Evolutionary conservation across 2,888 invertebrate species (phyloP).

Genomic region (Heliconius cydno): DNA sequence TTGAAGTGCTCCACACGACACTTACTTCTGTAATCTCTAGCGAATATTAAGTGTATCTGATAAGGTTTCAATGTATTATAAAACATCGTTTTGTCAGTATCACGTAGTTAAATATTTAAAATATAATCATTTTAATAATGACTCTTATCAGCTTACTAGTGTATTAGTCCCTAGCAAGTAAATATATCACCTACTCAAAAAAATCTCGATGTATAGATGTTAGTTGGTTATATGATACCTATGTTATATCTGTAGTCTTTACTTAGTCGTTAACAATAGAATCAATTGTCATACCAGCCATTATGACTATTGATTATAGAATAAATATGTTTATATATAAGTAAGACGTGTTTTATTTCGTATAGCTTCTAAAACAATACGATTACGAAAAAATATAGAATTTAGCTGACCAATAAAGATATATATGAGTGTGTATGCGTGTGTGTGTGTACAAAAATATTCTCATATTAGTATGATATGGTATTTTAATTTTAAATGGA

Average conservation of each 20-base stretch:
- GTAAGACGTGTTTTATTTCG: constrained; percentile 55
- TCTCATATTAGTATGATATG: no score
- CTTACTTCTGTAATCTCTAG: constrained; percentile 20
- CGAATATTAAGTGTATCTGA: constrained; percentile 10
- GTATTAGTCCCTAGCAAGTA: neutral
- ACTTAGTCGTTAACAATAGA: constrained; percentile 34
- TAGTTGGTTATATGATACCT: constrained; percentile 25
- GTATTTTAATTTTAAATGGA: no score
- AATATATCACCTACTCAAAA: neutral
- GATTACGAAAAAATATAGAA: no score
- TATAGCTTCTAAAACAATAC: neutral
- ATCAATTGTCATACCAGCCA: constrained; percentile 82
- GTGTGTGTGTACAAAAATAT: no score
- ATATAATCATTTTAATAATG: neutral
- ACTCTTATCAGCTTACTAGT: neutral
- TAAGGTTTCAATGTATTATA: constrained; percentile 10
- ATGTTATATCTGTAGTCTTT: constrained; percentile 15
- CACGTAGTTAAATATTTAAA: neutral
- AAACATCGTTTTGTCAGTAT: neutral
- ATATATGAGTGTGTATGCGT: no score
- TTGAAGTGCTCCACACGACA: constrained; percentile 36
- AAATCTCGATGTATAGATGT: constrained; percentile 21
- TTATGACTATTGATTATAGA: constrained; percentile 79
- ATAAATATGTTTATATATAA: constrained; percentile 73
- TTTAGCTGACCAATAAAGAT: no score